Evolutionary conservation across 1,140 invertebrate species (phyloP).

Genomic region (Holotrichia oblita): DNA sequence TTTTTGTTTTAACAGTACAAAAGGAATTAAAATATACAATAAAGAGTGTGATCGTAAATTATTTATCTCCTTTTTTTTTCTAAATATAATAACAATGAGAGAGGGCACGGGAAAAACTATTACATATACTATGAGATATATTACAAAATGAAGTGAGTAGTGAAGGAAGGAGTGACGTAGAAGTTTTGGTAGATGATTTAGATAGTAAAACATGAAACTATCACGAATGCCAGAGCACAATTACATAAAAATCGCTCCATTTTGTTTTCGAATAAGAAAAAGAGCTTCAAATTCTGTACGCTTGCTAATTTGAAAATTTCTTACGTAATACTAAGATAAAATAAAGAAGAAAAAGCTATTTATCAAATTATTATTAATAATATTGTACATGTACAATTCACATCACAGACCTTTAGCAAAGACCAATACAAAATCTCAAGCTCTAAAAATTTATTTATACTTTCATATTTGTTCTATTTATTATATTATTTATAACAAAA

Average conservation of each 20-base stretch:
- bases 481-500: not conserved
- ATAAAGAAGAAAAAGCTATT: constrained; percentile 1
- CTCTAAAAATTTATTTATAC: constrained; percentile 42
- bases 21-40: constrained; percentile 14
- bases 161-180: not conserved
- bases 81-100: not conserved
- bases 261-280: constrained; percentile 14
- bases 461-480: not conserved
- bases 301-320: constrained; percentile 44
- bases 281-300: constrained; percentile 47
- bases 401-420: constrained; percentile 54
- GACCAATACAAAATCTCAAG: constrained; percentile 54
- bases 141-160: not conserved
- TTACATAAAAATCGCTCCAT: not conserved
- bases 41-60: not conserved
- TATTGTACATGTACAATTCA: constrained; percentile 53
- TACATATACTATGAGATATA: constrained; percentile 11
- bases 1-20: not conserved
- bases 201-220: not conserved
- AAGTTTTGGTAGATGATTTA: not conserved
- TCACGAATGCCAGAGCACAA: not conserved
- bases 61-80: not conserved
- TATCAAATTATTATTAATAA: constrained; percentile 41
- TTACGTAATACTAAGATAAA: constrained; percentile 38
- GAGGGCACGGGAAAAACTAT: not conserved